Evolutionary conservation across 2,797 vertebrate genomes (phyloP).

Genomic region (Orestias chungarensis): DNA sequence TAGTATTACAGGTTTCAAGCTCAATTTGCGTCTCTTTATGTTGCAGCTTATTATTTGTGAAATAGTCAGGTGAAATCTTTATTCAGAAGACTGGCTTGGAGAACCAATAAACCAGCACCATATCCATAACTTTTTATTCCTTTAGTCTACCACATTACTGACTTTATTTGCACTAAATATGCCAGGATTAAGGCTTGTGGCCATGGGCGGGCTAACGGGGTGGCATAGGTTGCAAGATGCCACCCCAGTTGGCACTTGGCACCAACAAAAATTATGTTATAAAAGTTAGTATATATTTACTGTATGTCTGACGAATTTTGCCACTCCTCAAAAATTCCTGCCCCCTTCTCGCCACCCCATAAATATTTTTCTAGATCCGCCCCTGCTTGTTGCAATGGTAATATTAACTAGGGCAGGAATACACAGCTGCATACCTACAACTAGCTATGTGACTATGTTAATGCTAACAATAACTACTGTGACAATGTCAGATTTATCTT

Average conservation of each 20-base stretch:
- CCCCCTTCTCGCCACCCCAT: too few relatives aligned
- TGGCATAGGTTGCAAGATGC: too few relatives aligned
- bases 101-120: neutral
- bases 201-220: too few relatives aligned
- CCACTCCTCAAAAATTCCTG: too few relatives aligned
- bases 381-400: neutral
- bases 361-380: too few relatives aligned
- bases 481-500: neutral
- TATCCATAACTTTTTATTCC: neutral
- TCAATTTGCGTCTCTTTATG: neutral
- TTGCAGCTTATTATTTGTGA: neutral
- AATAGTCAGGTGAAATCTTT: neutral
- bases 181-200: neutral
- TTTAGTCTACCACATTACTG: neutral
- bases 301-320: too few relatives aligned
- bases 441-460: neutral
- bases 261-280: too few relatives aligned
- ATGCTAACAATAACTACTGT: neutral
- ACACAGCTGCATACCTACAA: neutral
- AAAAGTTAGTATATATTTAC: too few relatives aligned
- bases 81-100: neutral
- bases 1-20: neutral
- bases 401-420: neutral
- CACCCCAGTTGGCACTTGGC: too few relatives aligned
- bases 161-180: neutral